Percentiles rank a stretch among this genome's conserved stretches.
phyloP scores from a whole-genome alignment of 1,140 invertebrate genomes.

The Pomacea maculata region DNA sequence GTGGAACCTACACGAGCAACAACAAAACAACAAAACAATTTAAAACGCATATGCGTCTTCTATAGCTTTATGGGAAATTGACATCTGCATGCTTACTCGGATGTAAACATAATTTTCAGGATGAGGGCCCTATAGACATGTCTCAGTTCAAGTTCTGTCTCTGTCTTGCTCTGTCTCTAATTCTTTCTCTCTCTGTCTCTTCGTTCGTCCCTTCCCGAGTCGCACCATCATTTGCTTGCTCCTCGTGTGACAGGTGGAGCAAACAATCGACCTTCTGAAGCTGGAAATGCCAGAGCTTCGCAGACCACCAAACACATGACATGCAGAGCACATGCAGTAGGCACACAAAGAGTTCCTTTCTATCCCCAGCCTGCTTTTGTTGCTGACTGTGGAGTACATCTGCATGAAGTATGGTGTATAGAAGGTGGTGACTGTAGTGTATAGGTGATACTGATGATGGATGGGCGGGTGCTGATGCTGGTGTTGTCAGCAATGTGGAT shows the following conservation, averaged over 20 bases:
- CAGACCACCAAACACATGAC: not conserved
- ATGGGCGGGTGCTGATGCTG: too few relatives aligned
- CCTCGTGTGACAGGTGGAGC: not conserved
- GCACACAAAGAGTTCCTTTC: too few relatives aligned
- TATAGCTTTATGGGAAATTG: not conserved
- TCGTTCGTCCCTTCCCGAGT: not conserved
- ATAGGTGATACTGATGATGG: too few relatives aligned
- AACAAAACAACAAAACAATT: too few relatives aligned
- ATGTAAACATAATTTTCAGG: not conserved
- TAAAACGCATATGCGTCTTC: too few relatives aligned
- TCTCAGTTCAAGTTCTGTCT: not conserved
- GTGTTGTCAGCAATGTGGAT: too few relatives aligned
- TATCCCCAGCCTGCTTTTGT: not conserved
- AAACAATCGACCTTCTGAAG: not conserved
- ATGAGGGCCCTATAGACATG: not conserved
- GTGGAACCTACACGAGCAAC: not conserved
- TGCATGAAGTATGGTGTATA: not conserved
- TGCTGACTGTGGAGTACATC: not conserved
- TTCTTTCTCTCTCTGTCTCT: not conserved
- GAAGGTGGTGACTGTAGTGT: not conserved
- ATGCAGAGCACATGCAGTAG: too few relatives aligned
- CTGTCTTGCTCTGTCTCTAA: slow-evolving; percentile 1
- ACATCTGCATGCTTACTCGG: not conserved
- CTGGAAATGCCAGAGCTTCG: not conserved
- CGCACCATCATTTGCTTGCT: not conserved